These are phyloP conservation scores for Suncus etruscus DNA, from an alignment of 2,113 vertebrate genomes.

Conservation along the genomic window DNA sequence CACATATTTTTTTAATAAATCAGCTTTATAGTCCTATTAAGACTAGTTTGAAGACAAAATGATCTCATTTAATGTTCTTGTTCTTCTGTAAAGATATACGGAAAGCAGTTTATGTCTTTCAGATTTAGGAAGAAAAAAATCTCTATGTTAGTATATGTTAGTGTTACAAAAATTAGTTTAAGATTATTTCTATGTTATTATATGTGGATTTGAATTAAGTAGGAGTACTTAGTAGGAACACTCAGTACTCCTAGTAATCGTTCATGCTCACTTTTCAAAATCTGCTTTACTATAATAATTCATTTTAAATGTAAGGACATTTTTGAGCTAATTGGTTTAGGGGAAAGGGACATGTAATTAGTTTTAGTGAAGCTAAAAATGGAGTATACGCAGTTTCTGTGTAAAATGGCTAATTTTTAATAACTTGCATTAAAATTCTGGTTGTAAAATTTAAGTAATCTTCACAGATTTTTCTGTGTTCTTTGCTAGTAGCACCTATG, in stretches of 20 bases:
- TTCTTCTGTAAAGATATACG: constrained; percentile 32
- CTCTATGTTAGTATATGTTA: too few species aligned
- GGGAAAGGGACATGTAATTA: background rate
- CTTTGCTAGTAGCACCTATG: background rate
- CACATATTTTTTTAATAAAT: constrained; percentile 65
- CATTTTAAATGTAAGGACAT: background rate
- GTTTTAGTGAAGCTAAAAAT: constrained; percentile 18
- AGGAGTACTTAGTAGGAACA: constrained; percentile 2
- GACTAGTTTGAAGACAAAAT: constrained; percentile 14
- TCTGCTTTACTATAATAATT: background rate
- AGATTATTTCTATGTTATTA: background rate
- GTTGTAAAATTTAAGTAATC: constrained; percentile 1
- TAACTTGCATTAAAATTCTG: background rate
- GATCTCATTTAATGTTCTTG: background rate
- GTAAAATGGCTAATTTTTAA: background rate
- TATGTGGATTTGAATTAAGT: constrained; percentile 31
- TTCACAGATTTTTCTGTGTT: background rate
- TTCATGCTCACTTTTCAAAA: background rate
- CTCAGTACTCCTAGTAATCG: too few species aligned
- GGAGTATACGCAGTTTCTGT: constrained; percentile 44
- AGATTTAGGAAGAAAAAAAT: background rate
- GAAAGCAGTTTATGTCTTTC: constrained; percentile 17
- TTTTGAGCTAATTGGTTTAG: background rate
- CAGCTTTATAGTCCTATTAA: background rate
- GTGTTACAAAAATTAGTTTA: constrained; percentile 31